phyloP scores from a whole-genome alignment of 2,113 vertebrate genomes.

The Tetraodon nigroviridis region DNA sequence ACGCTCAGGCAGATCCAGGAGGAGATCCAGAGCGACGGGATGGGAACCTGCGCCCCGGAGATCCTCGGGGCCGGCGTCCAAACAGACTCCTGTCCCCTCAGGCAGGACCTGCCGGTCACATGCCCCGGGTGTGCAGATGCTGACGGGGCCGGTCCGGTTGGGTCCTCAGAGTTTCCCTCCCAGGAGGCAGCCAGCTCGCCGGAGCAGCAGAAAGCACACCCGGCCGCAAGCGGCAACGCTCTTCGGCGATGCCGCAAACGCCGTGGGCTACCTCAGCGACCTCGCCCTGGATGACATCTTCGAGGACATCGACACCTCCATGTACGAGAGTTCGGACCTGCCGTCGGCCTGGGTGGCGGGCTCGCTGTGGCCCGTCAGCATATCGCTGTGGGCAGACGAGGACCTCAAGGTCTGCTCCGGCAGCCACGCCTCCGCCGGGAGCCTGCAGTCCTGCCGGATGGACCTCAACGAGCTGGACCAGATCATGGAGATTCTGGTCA shows the following conservation, averaged over 20 bases:
- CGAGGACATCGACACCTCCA: conserved; percentile 86
- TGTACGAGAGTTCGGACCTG: conserved; percentile 83
- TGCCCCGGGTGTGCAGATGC: conserved; percentile 68
- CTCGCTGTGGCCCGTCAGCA: conserved; percentile 58
- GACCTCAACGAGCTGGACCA: conserved; percentile 86
- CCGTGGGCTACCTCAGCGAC: conserved; percentile 82
- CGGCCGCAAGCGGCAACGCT: conserved; percentile 59
- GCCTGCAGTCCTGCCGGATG: conserved; percentile 76
- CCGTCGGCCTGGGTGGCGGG: conserved; percentile 65
- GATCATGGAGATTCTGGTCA: conserved; percentile 86
- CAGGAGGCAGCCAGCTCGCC: conserved; percentile 38
- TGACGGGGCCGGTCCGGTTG: conserved; percentile 26
- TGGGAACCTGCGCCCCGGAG: conserved; percentile 42
- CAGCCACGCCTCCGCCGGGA: conserved; percentile 68
- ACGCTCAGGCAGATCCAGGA: conserved; percentile 83
- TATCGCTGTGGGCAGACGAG: conserved; percentile 67
- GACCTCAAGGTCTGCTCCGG: conserved; percentile 70
- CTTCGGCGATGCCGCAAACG: conserved; percentile 78
- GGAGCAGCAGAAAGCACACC: conserved; percentile 42
- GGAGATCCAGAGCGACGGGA: conserved; percentile 68
- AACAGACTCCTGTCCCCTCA: conserved; percentile 40
- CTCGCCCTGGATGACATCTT: conserved; percentile 84
- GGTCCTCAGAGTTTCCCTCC: conserved; percentile 15
- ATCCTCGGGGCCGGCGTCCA: conserved; percentile 28
- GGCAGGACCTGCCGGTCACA: conserved; percentile 65